phyloP scores from a whole-genome alignment of 2,113 vertebrate genomes.

The Megaptera novaeangliae region DNA sequence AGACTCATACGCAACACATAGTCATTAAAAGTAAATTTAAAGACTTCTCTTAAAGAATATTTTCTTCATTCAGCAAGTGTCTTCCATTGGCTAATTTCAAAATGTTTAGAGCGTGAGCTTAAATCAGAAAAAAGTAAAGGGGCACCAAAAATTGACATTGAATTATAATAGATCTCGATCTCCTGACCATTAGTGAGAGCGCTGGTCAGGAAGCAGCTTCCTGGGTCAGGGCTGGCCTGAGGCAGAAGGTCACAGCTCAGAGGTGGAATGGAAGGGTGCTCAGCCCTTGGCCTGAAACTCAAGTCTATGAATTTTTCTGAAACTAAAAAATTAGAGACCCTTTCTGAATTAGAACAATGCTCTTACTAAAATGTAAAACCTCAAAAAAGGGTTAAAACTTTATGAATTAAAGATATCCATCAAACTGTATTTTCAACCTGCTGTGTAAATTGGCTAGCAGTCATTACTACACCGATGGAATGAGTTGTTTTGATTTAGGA shows the following conservation, averaged over 20 bases:
- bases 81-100: background rate
- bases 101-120: background rate
- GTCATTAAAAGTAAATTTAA: background rate
- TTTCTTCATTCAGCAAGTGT: background rate
- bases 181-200: background rate
- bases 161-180: background rate
- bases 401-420: background rate
- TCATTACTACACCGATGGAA: background rate
- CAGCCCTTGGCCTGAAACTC: background rate
- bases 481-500: background rate
- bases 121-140: background rate
- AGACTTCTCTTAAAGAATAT: background rate
- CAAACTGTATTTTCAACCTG: background rate
- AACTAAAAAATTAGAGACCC: background rate
- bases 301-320: background rate
- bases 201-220: background rate
- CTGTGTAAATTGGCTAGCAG: background rate
- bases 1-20: background rate
- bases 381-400: background rate
- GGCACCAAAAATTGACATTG: background rate
- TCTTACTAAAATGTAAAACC: background rate
- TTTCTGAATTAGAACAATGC: background rate
- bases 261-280: fast-evolving
- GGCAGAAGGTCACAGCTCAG: background rate
- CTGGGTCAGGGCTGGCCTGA: background rate